Evolutionary conservation across 2,113 vertebrate species (phyloP).

Genomic region (Cheirogaleus medius): DNA sequence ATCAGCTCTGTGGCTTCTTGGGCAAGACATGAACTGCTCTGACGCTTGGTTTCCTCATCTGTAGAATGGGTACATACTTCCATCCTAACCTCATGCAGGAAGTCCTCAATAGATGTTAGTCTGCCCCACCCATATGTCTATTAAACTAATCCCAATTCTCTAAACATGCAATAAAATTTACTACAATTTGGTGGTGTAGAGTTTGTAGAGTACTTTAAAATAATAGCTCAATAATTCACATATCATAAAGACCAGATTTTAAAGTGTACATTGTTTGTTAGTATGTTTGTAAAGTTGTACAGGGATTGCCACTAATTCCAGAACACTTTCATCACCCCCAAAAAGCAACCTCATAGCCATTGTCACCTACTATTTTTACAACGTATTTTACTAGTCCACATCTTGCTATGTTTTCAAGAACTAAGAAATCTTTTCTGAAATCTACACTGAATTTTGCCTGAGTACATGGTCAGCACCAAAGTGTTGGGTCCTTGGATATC

Average conservation of each 20-base stretch:
- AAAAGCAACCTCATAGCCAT: neutral
- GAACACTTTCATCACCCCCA: neutral
- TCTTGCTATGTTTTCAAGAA: neutral
- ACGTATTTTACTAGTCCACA: neutral
- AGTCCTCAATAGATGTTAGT: too few species aligned
- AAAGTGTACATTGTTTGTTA: neutral
- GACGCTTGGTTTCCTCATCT: neutral
- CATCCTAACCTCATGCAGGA: neutral
- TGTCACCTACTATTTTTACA: neutral
- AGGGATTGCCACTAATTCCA: neutral
- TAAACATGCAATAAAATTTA: neutral
- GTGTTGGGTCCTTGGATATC: neutral
- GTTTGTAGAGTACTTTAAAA: neutral
- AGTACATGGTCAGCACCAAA: neutral
- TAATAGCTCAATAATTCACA: neutral
- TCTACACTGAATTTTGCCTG: neutral
- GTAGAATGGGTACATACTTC: neutral
- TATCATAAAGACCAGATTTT: neutral
- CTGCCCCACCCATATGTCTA: neutral
- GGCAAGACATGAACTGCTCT: neutral
- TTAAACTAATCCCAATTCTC: neutral
- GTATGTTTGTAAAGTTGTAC: neutral
- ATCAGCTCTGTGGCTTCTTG: neutral
- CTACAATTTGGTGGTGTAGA: neutral
- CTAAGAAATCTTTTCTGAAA: neutral